Base-by-base conservation (phyloP, 2,113 vertebrate genomes). In the Arizona elegans region DNA sequence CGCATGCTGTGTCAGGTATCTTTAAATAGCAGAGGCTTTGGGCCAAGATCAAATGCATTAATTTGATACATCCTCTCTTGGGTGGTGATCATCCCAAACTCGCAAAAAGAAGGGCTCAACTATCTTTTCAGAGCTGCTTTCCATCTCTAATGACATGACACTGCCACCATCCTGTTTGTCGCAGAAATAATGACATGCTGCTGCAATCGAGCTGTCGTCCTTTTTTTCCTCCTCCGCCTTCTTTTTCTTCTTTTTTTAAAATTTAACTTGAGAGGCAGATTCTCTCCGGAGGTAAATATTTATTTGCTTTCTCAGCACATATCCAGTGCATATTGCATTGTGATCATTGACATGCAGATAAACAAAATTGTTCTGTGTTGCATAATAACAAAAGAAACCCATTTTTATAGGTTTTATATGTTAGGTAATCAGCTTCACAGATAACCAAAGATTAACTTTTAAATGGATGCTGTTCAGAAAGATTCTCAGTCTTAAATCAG, bases 381-480 rank as follows among this genome's bases (percentile, higher is more conserved):
- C 85, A 87, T 95, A 96, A 97, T 95, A 96, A 97, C 33, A 95
- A 93, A 90, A 53, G 8, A 92, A 91, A 91, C 93, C 93, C 88
- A 92, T 95, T 95, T 94, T 97, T 92, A 94, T 94, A 96, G 93
- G 92, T 94, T 94, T 96, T 95, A 95, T 92, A 95, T 94, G 92
- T 93, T 94, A 96, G 96, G 93, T 96, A 96, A 95, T 97, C 94
- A 95, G 95, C 96, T 96, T 96, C 91, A 53, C 90, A 95, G 96
- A 93, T 96, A 95, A 97, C 95, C 92, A 94, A 92, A 96, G 96
- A 96, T 97, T 96, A 93, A 93, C 95, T 97, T 87, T 97, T 96
- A 96, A 96, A 96, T 96, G 96, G 96, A 96, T 95, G 93, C 92
- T 95, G 94, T 89, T 95, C 94, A 95, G 94, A 96, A 95, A 96